Evolutionary conservation across 2,888 invertebrate genomes (phyloP).

Genomic region (Anaspis maculata): DNA sequence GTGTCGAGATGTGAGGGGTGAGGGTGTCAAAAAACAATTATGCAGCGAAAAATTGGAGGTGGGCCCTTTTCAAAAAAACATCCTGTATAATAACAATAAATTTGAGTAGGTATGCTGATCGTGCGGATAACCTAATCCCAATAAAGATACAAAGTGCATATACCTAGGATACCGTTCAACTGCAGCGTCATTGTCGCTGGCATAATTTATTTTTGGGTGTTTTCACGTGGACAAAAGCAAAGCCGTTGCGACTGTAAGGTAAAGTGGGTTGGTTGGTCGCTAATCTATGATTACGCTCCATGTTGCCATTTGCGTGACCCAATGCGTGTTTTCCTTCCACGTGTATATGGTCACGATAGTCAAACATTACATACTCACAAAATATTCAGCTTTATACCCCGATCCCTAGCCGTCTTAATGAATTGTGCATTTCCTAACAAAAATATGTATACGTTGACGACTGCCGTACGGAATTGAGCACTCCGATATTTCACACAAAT

Average conservation of each 20-base stretch:
- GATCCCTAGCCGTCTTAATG: constrained; percentile 20
- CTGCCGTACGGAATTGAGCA: neutral
- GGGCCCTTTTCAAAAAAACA: too few relatives aligned
- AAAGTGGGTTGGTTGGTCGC: constrained; percentile 20
- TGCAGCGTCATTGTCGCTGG: constrained; percentile 10
- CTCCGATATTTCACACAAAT: constrained; percentile 1
- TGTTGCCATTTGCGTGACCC: constrained; percentile 31
- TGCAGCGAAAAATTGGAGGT: too few relatives aligned
- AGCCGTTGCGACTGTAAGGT: constrained; percentile 7
- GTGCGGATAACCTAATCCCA: too few relatives aligned
- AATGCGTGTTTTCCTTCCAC: constrained; percentile 26
- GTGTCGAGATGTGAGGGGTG: constrained; percentile 8
- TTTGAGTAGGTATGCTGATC: too few relatives aligned
- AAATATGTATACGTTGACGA: constrained; percentile 3
- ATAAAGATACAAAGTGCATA: too few relatives aligned
- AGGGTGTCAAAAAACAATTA: constrained; percentile 10
- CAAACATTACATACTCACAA: constrained; percentile 30
- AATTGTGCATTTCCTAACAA: constrained; percentile 21
- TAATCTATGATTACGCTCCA: constrained; percentile 34
- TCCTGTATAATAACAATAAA: too few relatives aligned
- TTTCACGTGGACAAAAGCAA: constrained; percentile 15
- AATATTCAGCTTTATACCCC: constrained; percentile 23
- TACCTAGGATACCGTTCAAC: too few relatives aligned
- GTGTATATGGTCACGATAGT: constrained; percentile 32
- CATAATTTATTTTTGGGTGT: constrained; percentile 12